These are phyloP conservation scores for Steinernema feltiae DNA, from an alignment of 1,140 invertebrate genomes.

Conservation along the genomic window DNA sequence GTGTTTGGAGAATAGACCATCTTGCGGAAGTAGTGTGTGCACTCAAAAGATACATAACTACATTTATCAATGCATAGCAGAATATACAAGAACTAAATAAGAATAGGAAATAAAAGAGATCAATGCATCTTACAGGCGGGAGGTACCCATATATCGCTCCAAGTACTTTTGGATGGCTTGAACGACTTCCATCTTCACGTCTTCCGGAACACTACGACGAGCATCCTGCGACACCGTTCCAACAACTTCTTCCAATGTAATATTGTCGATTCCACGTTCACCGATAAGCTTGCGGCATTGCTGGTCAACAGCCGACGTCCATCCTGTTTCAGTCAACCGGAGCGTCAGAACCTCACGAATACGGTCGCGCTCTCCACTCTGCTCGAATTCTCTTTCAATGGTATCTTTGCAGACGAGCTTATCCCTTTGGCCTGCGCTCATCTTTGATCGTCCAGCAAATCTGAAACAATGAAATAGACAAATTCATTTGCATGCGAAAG, in stretches of 20 bases:
- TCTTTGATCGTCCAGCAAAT: no score
- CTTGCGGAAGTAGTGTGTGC: no score
- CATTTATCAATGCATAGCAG: no score
- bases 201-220: slow-evolving; percentile 7
- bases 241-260: slow-evolving; percentile 21
- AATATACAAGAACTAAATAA: no score
- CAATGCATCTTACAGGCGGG: not conserved
- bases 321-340: slow-evolving; percentile 17
- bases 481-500: no score
- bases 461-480: no score
- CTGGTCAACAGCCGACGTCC: slow-evolving; percentile 13
- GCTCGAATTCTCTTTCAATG: slow-evolving; percentile 20
- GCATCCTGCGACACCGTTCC: slow-evolving; percentile 15
- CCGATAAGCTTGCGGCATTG: slow-evolving; percentile 17
- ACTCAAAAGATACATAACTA: no score
- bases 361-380: slow-evolving; percentile 23
- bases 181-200: slow-evolving; percentile 25
- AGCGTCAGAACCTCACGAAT: slow-evolving; percentile 16
- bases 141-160: slow-evolving; percentile 15
- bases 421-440: not conserved
- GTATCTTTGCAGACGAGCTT: slow-evolving; percentile 16
- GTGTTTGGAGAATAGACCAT: no score
- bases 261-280: slow-evolving; percentile 17
- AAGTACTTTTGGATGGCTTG: slow-evolving; percentile 18
- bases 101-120: no score